Percentiles rank a stretch among this genome's conserved stretches.
Evolutionary conservation across 2,888 invertebrate species (phyloP).

Genomic region (Subacronicta megacephala): DNA sequence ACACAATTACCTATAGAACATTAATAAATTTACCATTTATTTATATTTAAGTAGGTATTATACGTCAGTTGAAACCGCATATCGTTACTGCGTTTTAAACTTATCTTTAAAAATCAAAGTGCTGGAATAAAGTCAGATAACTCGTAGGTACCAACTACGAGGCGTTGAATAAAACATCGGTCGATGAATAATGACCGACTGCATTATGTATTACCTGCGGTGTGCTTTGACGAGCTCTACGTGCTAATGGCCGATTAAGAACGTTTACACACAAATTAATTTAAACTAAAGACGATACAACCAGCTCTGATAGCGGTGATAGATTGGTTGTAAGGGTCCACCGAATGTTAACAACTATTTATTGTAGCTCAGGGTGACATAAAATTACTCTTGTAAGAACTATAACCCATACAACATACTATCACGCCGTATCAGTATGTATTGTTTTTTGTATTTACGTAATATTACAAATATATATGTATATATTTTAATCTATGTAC

Average conservation of each 20-base stretch:
- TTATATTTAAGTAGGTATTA: slow-evolving; percentile 8
- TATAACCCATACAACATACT: too few relatives aligned
- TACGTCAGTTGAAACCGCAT: slow-evolving; percentile 24
- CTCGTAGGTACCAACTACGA: slow-evolving; percentile 47
- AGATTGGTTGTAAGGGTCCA: slow-evolving; percentile 7
- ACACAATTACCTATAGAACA: too few relatives aligned
- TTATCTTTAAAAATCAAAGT: slow-evolving; percentile 47
- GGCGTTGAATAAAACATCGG: slow-evolving; percentile 65
- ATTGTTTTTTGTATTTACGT: too few relatives aligned
- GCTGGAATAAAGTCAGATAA: slow-evolving; percentile 54
- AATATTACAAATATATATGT: too few relatives aligned
- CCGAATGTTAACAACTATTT: not conserved
- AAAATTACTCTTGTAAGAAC: too few relatives aligned
- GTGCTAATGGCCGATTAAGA: slow-evolving; percentile 50
- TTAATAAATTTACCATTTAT: slow-evolving; percentile 7
- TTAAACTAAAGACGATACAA: slow-evolving; percentile 37
- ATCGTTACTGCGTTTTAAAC: slow-evolving; percentile 24
- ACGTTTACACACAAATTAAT: slow-evolving; percentile 53
- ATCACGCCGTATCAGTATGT: too few relatives aligned
- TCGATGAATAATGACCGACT: slow-evolving; percentile 64
- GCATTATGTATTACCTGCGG: slow-evolving; percentile 67
- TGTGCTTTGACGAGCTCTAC: slow-evolving; percentile 42
- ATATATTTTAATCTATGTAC: too few relatives aligned
- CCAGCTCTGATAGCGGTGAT: slow-evolving; percentile 34
- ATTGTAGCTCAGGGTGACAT: not conserved